Base-by-base conservation (phyloP, 2,113 vertebrate genomes). In the Thermophis baileyi region DNA sequence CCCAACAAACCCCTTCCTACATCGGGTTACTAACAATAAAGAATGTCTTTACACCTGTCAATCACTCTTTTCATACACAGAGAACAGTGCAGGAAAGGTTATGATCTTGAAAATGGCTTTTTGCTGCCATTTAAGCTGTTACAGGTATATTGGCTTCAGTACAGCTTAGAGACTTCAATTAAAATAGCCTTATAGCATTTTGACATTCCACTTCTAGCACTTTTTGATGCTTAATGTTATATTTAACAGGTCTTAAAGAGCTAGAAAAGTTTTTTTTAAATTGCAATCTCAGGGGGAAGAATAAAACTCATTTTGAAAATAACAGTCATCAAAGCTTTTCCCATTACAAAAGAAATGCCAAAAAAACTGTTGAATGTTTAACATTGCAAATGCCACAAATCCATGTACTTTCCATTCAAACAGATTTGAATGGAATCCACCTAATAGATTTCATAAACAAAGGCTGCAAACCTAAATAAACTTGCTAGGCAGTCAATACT, bases 61-160 rank as follows among this genome's bases (percentile, higher is more conserved):
- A 24, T 95, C 6, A 18, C 3, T 92, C 44, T 93, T 1, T 25
- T 35, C 92, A 10, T 92, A 2, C n/a, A 87, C 81, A 20, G 25
- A 94, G 74, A 18, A 18, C 51, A 91, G 40, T 60, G 63, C 11
- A 54, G 57, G n/a, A 89, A 93, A 88, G 92, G 55, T 87, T 92
- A 60, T 49, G 0, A 92, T 90, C 1, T 50, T 74, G 35, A 94
- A 94, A 94, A 53, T 89, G 0, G 20, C 1, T 74, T 10, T 92
- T 3, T 0, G 93, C 54, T 93, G 93, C 74, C 93, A 91, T 93
- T 93, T 94, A 85, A 85, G 0, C 81, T 85, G 4, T 22, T 94
- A 3, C 85, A 85, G 81, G 0, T 90, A 18, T 6, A 18, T 53
- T 91, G 0, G n/a, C 50, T 94, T 89, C 1, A 10, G 51, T 47